Base-by-base conservation (phyloP, 2,113 vertebrate genomes). In the Nettapus auritus region DNA sequence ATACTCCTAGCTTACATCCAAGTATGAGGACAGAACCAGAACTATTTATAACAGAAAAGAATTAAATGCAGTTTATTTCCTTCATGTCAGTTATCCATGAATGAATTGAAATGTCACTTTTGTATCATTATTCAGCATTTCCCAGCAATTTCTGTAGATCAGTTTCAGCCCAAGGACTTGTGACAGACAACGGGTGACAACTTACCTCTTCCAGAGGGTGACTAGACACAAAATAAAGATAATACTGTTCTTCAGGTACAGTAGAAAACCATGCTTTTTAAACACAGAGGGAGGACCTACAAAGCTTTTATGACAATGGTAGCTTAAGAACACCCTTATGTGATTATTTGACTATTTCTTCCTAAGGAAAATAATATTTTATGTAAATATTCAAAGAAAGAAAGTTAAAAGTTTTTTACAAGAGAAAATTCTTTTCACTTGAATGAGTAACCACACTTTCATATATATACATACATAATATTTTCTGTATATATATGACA, bases 111-210 rank as follows among this genome's bases (percentile, higher is more conserved):
- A 88, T 28, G 11, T 18, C 16, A 38, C 6, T 67, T 9, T 7
- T 90, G 70, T 64, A 76, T 8, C 15, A 64, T 79, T 70, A 34
- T 59, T 94, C 29, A 79, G n/a, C 84, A 26, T 34, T 71, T 52
- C 62, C 28, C 20, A 20, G 15, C 55, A 36, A 82, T 55, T 88
- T 77, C 46, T 52, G 56, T 23, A 85, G 31, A 63, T 31, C 3
- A 55, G 14, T 34, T 92, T 84, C 70, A 93, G 19, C 36, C 52
- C 21, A 52, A 83, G 28, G 56, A 78, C 84, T 82, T 93, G 42
- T 62, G 40, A 68, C 34, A n/a, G 33, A 38, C 11, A 53, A 11
- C 0, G 0, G 22, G 9, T 59, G 31, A 40, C 2, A 7, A 16
- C 34, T 75, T 28, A 78, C 11, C 15, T 64, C 31, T 52, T 92